Percentiles rank a stretch among this genome's conserved stretches.
These are phyloP conservation scores for Daboia siamensis DNA, from an alignment of 2,113 vertebrate species.

Conservation along the genomic window DNA sequence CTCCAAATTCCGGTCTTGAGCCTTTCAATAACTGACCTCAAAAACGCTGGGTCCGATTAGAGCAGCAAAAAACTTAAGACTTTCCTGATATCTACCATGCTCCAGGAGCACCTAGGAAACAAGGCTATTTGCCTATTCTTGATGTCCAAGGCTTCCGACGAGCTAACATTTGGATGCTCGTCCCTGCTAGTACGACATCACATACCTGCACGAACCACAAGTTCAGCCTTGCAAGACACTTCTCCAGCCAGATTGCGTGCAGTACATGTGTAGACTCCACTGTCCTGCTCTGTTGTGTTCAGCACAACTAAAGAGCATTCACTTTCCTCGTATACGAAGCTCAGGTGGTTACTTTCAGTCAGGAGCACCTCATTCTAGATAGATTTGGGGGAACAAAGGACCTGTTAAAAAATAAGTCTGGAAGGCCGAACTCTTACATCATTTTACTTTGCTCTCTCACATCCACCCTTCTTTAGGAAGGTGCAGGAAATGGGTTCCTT, in stretches of 20 bases:
- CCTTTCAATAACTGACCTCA: not conserved
- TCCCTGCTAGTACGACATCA: not conserved
- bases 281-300: constrained; percentile 79
- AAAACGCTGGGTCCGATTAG: not conserved
- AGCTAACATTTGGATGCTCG: not conserved
- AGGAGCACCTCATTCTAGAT: constrained; percentile 83
- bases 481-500: not conserved
- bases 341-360: constrained; percentile 88
- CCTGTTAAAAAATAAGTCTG: not conserved
- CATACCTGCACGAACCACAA: constrained; percentile 83
- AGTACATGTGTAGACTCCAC: constrained; percentile 91
- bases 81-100: not conserved
- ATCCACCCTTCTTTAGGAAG: not conserved
- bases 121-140: not conserved
- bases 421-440: not conserved
- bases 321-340: constrained; percentile 92
- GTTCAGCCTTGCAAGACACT: constrained; percentile 94
- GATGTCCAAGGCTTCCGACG: not conserved
- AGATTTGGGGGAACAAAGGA: not conserved
- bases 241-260: constrained; percentile 90
- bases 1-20: not conserved
- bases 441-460: not conserved
- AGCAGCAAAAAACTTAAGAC: not conserved
- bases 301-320: constrained; percentile 94
- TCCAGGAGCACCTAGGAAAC: not conserved